These are phyloP conservation scores for Mactromeris polynyma DNA, from an alignment of 2,888 invertebrate genomes.

Conservation along the genomic window DNA sequence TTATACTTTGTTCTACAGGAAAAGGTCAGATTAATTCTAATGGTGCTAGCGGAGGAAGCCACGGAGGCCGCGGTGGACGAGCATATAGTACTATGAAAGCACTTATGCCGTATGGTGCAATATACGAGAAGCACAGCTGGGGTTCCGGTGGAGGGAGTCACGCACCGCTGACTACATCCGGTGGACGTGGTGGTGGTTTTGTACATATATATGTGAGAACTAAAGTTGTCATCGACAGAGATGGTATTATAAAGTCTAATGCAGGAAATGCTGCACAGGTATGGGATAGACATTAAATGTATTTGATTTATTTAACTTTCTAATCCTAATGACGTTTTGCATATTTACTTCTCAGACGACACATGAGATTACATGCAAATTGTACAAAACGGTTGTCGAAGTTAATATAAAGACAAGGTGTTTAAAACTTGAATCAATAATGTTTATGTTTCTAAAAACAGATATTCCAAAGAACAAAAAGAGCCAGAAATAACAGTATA, in stretches of 20 bases:
- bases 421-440: too few relatives aligned
- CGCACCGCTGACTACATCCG: slow-evolving; percentile 38
- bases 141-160: slow-evolving; percentile 79
- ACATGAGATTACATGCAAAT: too few relatives aligned
- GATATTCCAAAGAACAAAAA: too few relatives aligned
- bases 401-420: too few relatives aligned
- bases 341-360: too few relatives aligned
- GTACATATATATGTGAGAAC: slow-evolving; percentile 57
- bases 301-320: too few relatives aligned
- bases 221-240: slow-evolving; percentile 42
- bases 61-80: slow-evolving; percentile 77
- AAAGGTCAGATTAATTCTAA: slow-evolving; percentile 46
- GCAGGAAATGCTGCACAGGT: slow-evolving; percentile 67
- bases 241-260: slow-evolving; percentile 61
- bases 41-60: slow-evolving; percentile 76
- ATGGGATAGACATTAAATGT: slow-evolving; percentile 1
- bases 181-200: slow-evolving; percentile 78
- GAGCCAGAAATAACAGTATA: too few relatives aligned
- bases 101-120: slow-evolving; percentile 70
- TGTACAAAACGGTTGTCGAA: too few relatives aligned
- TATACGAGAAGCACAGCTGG: slow-evolving; percentile 71
- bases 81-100: slow-evolving; percentile 63
- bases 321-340: too few relatives aligned
- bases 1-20: slow-evolving; percentile 29
- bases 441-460: too few relatives aligned